Conservation (phyloP, 1,140 invertebrate genomes). For the Nymphalis io region DNA sequence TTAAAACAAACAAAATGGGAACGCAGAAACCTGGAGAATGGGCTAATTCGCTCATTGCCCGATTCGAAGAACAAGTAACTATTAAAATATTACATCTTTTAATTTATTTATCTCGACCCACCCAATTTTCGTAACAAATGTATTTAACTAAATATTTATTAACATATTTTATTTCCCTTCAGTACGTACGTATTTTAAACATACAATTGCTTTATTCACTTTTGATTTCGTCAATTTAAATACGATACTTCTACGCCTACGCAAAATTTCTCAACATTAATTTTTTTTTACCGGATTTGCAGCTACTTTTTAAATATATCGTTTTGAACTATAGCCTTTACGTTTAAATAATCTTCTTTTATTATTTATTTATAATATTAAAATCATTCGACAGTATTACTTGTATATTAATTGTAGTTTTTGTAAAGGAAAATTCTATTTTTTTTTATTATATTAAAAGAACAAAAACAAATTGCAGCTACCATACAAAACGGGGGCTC, state of each 20-base stretch:
- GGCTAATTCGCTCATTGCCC: constrained; percentile 94
- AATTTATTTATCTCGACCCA: constrained; percentile 47
- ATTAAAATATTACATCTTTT: constrained; percentile 15
- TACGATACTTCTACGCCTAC: constrained; percentile 15
- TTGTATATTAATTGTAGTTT: no score
- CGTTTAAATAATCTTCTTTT: not conserved
- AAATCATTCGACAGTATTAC: no score
- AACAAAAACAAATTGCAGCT: constrained; percentile 83
- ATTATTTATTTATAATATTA: no score
- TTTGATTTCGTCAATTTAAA: not conserved
- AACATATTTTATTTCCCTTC: not conserved
- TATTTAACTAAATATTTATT: constrained; percentile 3
- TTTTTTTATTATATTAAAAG: not conserved
- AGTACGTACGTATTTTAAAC: not conserved
- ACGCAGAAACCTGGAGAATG: constrained; percentile 98
- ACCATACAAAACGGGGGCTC: constrained; percentile 94
- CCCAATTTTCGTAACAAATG: constrained; percentile 36
- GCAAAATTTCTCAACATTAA: constrained; percentile 29
- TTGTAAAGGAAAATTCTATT: not conserved
- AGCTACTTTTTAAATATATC: not conserved
- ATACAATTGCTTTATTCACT: not conserved
- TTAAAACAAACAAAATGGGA: constrained; percentile 83
- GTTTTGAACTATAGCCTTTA: not conserved
- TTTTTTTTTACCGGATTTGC: not conserved
- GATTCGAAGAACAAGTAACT: constrained; percentile 97